Percentiles rank a stretch among this genome's conserved stretches.
phyloP scores from a whole-genome alignment of 1,140 invertebrate genomes.

The Pseudomyrmex gracilis region DNA sequence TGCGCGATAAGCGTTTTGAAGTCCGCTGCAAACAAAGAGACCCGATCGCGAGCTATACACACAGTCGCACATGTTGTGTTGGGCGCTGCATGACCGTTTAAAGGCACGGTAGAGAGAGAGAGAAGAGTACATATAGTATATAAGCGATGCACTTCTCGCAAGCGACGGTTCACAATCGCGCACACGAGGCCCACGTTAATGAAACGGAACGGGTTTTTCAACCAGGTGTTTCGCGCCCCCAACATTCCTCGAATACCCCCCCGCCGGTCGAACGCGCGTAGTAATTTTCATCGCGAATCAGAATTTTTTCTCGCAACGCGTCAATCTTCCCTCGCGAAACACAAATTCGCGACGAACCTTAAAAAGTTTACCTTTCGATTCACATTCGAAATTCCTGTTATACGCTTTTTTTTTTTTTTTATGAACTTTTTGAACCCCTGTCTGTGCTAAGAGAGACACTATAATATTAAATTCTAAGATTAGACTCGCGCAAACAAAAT shows the following conservation, averaged over 20 bases:
- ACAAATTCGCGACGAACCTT: too few species aligned
- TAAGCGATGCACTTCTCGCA: slow-evolving; percentile 32
- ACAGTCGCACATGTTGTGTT: slow-evolving; percentile 32
- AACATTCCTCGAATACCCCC: slow-evolving; percentile 2
- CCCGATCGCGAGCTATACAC: slow-evolving; percentile 43
- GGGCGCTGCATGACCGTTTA: slow-evolving; percentile 49
- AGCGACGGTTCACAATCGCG: slow-evolving; percentile 17
- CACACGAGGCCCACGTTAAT: slow-evolving; percentile 34
- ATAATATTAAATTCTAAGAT: too few species aligned
- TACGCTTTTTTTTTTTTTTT: too few species aligned
- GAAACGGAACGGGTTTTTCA: slow-evolving; percentile 49
- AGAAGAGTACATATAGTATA: background rate
- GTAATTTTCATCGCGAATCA: background rate
- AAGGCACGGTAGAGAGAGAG: too few species aligned
- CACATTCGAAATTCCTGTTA: too few species aligned
- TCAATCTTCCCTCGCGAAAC: background rate
- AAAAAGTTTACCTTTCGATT: too few species aligned
- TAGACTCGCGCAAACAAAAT: too few species aligned
- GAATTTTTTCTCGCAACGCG: too few species aligned
- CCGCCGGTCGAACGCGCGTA: background rate
- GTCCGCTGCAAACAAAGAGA: slow-evolving; percentile 70
- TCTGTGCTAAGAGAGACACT: too few species aligned
- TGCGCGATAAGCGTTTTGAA: slow-evolving; percentile 72
- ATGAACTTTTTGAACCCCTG: too few species aligned
- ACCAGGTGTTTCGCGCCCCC: slow-evolving; percentile 43